Conservation (phyloP, 30 jellyfish, hydroid and myxozoan genomes). For the Rhopilema esculentum region DNA sequence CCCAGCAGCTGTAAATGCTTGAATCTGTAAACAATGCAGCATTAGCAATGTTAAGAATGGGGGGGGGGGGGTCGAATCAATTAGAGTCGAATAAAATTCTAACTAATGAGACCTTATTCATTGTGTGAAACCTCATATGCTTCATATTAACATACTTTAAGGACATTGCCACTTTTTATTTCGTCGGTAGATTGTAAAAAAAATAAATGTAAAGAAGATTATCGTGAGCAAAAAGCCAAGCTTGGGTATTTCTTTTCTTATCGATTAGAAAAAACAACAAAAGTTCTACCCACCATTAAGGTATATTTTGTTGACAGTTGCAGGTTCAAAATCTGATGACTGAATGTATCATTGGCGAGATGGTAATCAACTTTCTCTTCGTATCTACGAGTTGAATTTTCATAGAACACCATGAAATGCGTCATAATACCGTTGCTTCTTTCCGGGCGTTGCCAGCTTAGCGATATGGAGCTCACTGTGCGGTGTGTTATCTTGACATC, state of each 20-base stretch:
- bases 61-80: too few species aligned
- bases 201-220: too few species aligned
- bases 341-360: slow-evolving; percentile 51
- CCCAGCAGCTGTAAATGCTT: slow-evolving; percentile 68
- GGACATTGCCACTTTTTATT: too few species aligned
- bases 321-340: slow-evolving; percentile 25
- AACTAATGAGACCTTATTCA: too few species aligned
- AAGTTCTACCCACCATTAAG: slow-evolving; percentile 47
- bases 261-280: background rate
- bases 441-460: slow-evolving; percentile 84
- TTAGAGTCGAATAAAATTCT: background rate
- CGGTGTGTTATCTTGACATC: slow-evolving; percentile 56
- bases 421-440: slow-evolving; percentile 71
- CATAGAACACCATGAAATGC: slow-evolving; percentile 64
- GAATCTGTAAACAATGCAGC: slow-evolving; percentile 52
- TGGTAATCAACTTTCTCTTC: slow-evolving; percentile 34
- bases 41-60: too few species aligned
- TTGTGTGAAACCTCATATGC: too few species aligned
- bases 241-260: too few species aligned
- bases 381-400: slow-evolving; percentile 57
- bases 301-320: slow-evolving; percentile 50
- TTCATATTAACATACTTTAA: too few species aligned
- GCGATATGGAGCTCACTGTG: slow-evolving; percentile 18
- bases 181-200: too few species aligned
- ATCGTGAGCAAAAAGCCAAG: too few species aligned